Base-by-base conservation (phyloP, 2,888 invertebrate genomes). In the Plagodis pulveraria region DNA sequence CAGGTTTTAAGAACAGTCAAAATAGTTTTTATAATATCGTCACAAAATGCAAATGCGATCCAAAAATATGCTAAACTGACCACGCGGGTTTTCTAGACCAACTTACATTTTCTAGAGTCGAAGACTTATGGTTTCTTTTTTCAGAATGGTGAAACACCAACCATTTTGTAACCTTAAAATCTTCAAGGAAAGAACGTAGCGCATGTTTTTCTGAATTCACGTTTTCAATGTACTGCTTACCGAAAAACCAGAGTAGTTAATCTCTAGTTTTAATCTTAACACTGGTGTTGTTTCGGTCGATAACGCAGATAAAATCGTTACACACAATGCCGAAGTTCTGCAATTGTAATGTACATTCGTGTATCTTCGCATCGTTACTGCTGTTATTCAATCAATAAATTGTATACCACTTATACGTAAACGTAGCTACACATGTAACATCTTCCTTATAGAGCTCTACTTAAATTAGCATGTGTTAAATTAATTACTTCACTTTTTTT, bases 231-330 rank as follows among this genome's bases (percentile, higher is more conserved):
- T 43, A 41, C 41, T 9, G 33, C 22, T 12, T 58, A 43, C 59
- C 47, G 51, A 32, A 22, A 56, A 59, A 55, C 1, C 34, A 55
- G 41, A 34, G 11, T 34, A 0, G 9, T 5, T 1, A 40, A 56
- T 52, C 44, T 46, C 56, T 53, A 50, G 9, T 6, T 6, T 34
- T 45, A 45, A 56, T 63, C 74, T 77, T 67, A 78, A 77, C 69
- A 66, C 66, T 67, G 71, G 75, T 77, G 78, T 78, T 83, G 88
- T 87, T 86, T 70, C 80, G 80, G 78, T 79, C 84, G 74, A 86
- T 89, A 89, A 87, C 80, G 76, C 69, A 74, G 87, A 89, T 89
- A 84, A 68, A 60, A 89, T 89, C 88, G 60, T 66, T 56, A 62
- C 66, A 67, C 55, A 67, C 57, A 68, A 65, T 68, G 67, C 65